Percentiles rank a stretch among this genome's conserved stretches.
These are phyloP conservation scores for Drosophila stalkeri DNA, from an alignment of 2,888 invertebrate genomes.

Conservation along the genomic window DNA sequence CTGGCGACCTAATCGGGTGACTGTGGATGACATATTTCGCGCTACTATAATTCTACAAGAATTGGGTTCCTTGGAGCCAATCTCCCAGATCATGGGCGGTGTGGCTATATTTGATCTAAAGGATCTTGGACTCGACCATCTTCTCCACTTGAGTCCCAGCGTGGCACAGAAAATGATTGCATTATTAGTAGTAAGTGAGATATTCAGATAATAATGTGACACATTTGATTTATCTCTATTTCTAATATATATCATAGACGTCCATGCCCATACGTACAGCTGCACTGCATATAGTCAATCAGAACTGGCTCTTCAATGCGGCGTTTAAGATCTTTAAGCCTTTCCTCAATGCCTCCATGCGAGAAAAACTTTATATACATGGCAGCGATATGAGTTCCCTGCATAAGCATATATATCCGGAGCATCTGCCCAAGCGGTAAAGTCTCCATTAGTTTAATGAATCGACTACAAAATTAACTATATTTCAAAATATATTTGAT, in stretches of 20 bases:
- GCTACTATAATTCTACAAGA: slow-evolving; percentile 90
- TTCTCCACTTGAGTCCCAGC: slow-evolving; percentile 90
- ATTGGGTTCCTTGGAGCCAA: slow-evolving; percentile 90
- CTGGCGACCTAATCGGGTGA: slow-evolving; percentile 90
- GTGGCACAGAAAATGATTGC: slow-evolving; percentile 89
- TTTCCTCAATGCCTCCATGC: slow-evolving; percentile 89
- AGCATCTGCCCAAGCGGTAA: slow-evolving; percentile 88
- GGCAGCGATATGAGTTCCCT: slow-evolving; percentile 90
- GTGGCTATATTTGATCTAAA: slow-evolving; percentile 91
- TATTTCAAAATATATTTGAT: neutral
- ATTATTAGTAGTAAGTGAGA: slow-evolving; percentile 88
- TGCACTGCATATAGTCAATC: slow-evolving; percentile 91
- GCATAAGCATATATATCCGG: slow-evolving; percentile 90
- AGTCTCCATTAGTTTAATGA: neutral
- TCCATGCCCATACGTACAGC: slow-evolving; percentile 90
- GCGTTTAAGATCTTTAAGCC: slow-evolving; percentile 92
- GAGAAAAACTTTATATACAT: slow-evolving; percentile 87
- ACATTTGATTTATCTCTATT: neutral
- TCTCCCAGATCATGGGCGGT: slow-evolving; percentile 91
- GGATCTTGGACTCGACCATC: slow-evolving; percentile 89
- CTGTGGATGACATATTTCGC: slow-evolving; percentile 90
- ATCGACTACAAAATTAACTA: neutral
- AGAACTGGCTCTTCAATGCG: slow-evolving; percentile 93
- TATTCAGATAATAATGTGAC: neutral
- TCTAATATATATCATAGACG: slow-evolving; percentile 86